Conservation (phyloP, 2,113 vertebrate genomes). For the Mirounga angustirostris region DNA sequence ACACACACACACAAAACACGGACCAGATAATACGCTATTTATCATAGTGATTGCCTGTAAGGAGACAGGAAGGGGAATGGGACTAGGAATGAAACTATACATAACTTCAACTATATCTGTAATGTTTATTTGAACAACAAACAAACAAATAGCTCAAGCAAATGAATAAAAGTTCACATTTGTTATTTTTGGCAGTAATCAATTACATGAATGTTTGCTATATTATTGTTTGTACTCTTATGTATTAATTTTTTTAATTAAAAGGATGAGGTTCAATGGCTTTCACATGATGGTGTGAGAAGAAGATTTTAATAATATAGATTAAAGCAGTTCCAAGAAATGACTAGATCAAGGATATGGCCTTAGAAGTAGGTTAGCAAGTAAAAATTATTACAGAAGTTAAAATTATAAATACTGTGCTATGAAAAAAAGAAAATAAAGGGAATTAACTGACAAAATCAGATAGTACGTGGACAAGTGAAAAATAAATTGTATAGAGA, state of each 20-base stretch:
- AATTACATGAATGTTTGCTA: not conserved
- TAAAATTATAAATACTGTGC: constrained; percentile 17
- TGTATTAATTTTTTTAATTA: not conserved
- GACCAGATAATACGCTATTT: not conserved
- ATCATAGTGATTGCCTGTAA: not conserved
- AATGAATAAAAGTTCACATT: not conserved
- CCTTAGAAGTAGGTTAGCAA: not conserved
- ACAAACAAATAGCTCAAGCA: not conserved
- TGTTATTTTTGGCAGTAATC: not conserved
- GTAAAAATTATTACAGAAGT: not conserved
- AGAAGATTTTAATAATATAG: not conserved
- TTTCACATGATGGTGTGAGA: not conserved
- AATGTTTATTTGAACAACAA: not conserved
- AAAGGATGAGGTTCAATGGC: not conserved
- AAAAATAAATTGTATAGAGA: not conserved
- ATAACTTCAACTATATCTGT: not conserved
- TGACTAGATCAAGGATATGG: constrained; percentile 1
- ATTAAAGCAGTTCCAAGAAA: constrained; percentile 4
- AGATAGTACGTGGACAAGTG: not conserved
- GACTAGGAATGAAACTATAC: not conserved
- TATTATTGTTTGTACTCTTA: not conserved
- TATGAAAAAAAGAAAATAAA: constrained; percentile 49
- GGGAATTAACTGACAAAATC: not conserved
- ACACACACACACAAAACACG: not conserved
- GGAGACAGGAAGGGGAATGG: not conserved